Evolutionary conservation across 2,888 invertebrate genomes (phyloP).

Genomic region (Bedellia somnulentella): DNA sequence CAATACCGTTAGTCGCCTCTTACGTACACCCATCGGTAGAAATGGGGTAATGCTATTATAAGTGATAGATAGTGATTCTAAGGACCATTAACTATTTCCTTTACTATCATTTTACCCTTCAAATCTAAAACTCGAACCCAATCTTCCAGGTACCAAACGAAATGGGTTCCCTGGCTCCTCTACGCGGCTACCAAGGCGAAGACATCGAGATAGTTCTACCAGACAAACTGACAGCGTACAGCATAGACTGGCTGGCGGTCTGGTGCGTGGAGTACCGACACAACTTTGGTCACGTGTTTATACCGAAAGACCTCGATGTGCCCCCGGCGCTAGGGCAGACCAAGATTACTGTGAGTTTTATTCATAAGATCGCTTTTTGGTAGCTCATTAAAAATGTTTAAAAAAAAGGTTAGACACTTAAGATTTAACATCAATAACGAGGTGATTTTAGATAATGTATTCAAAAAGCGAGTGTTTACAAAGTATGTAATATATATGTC

Average conservation of each 20-base stretch:
- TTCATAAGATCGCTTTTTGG: conserved; percentile 5
- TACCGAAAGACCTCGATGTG: conserved; percentile 86
- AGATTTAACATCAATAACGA: no score
- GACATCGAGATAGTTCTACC: conserved; percentile 90
- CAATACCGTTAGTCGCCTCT: no score
- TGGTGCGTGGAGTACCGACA: conserved; percentile 91
- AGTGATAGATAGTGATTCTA: no score
- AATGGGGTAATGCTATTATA: no score
- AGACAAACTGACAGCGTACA: conserved; percentile 81
- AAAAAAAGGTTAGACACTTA: neutral
- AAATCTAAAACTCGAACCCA: no score
- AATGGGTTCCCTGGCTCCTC: conserved; percentile 77
- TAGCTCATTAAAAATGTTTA: neutral
- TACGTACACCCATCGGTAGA: no score
- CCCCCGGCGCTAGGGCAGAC: conserved; percentile 90
- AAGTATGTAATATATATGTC: no score
- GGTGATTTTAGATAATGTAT: no score
- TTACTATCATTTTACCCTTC: no score
- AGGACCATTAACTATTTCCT: no score
- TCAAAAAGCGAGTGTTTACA: no score
- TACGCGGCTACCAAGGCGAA: conserved; percentile 86
- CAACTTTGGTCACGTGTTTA: conserved; percentile 87
- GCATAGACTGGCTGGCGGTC: conserved; percentile 88
- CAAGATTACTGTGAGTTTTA: conserved; percentile 77
- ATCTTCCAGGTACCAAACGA: conserved; percentile 82